Evolutionary conservation across 2,797 vertebrate species (phyloP), one percentile per base, ranked within the genome.

Genomic region (Gallinago nigripennis): DNA sequence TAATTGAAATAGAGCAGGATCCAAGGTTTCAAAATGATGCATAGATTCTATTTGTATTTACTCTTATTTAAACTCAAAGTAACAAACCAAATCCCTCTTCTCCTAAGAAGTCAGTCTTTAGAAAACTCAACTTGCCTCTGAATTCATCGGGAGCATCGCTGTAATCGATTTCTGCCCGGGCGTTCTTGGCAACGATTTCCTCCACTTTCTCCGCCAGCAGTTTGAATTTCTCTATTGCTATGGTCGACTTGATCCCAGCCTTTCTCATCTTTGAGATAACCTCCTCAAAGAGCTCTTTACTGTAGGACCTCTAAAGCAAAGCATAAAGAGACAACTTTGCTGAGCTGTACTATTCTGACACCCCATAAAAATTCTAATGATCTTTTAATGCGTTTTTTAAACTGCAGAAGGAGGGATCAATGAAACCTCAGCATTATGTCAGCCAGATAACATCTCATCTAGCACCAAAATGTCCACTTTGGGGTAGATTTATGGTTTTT

Each of bases 241-340:
- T 99, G 20, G 99, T 99, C 45, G 99, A 99, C 82, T 99, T 99
- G 96, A 99, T 99, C 58, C 99, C 99, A 48, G 99, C 99, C 96
- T 99, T 99, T 88, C 98, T 99, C 99, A 99, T 99, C 98, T 99
- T 99, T 14, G 98, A 99, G 96, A 99, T 99, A 4, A 99, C 99
- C 93, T 99, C 99, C 86, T 99, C 99, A 92, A 99, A 99, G 65
- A 99, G 98, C 86, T 99, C 99, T 77, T 99, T 99, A 97, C 99
- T 99, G 97, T 99, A 99, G 35, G 99, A 99, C 83, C 99, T 98
- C 99, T 99, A 97, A 93, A 92, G 95, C 9, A 86, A 85, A 68
- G 54, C 92, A 72, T 0, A 86, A 79, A 91, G 51, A 33, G 45
- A 56, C 37, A 86, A 21, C 48, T 82, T 82, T 33, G 80, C 85